Base-by-base conservation (phyloP, 1,140 invertebrate species). In the Drosophila setifemur region DNA sequence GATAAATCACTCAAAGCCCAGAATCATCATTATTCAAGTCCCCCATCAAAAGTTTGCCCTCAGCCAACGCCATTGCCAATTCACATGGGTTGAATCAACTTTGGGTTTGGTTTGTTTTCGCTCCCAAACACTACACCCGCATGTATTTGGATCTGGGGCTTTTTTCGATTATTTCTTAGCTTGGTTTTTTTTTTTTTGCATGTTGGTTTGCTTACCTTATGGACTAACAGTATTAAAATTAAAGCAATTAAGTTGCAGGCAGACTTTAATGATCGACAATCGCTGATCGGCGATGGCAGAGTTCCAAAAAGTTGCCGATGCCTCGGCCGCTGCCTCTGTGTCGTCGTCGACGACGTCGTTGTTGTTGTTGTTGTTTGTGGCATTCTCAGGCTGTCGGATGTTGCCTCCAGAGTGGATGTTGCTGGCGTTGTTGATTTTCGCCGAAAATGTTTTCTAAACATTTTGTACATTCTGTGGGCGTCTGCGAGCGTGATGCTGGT, bases 371-470 rank as follows among this genome's bases (percentile, higher is more conserved):
- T 67, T 63, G 25, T 58, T 35, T 55, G 43, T 28, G 69, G 63
- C 78, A 83, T 82, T 83, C 78, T 78, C 73, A 61, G 73, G 79
- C 73, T 85, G 79, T 54, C 74, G 52, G 55, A 53, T 31, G 50
- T 9, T 29, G 60, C 19, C 48, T 47, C 35, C 55, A 35, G 1
- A 45, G 44, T 1, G 11, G 11, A 7, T 47, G 44, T 8, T 31
- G 26, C 23, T 37, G 42, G 11, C 40, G 28, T 21, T 64, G 79
- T 68, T 75, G 75, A 79, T 90, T 90, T 90, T 88, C 88, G 82
- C 49, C 88, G 81, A 83, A 89, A 90, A 81, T 90, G 88, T 87
- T 90, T 90, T 60, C 88, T 88, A 86, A 89, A 89, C 88, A 90
- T 90, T 89, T 75, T 90, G 81, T 67, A 79, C 81, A 89, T 88